Evolutionary conservation across 1,140 invertebrate species (phyloP).

Genomic region (Drosophila nikananu): DNA sequence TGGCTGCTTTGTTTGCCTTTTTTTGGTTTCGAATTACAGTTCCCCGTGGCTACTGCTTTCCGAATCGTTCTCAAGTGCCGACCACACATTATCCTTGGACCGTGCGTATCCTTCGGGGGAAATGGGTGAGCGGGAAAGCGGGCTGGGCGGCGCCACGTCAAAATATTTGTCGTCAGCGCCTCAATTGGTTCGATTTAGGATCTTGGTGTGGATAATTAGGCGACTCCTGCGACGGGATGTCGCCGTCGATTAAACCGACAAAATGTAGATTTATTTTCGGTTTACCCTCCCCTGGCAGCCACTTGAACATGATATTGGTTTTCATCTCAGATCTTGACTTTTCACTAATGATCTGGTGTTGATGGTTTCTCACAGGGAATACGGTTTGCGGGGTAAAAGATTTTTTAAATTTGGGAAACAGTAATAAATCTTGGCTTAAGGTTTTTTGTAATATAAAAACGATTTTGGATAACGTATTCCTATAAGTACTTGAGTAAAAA

Average conservation of each 20-base stretch:
- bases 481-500: neutral
- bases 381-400: neutral
- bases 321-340: neutral
- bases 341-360: constrained; percentile 44
- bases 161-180: constrained; percentile 80
- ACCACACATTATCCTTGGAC: constrained; percentile 67
- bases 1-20: constrained; percentile 20
- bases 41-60: constrained; percentile 53
- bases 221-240: constrained; percentile 65
- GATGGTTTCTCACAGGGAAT: constrained; percentile 18
- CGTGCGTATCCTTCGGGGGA: neutral
- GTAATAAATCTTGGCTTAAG: neutral
- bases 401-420: neutral
- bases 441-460: neutral
- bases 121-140: constrained; percentile 29
- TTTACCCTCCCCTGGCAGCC: constrained; percentile 14
- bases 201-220: constrained; percentile 67
- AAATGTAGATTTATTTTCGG: constrained; percentile 40
- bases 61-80: constrained; percentile 67
- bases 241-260: constrained; percentile 62
- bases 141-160: constrained; percentile 67
- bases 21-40: constrained; percentile 13
- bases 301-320: constrained; percentile 55
- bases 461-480: neutral
- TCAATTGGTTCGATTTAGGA: constrained; percentile 70